phyloP scores from a whole-genome alignment of 2,113 vertebrate species.

The Glaucidium brasilianum region DNA sequence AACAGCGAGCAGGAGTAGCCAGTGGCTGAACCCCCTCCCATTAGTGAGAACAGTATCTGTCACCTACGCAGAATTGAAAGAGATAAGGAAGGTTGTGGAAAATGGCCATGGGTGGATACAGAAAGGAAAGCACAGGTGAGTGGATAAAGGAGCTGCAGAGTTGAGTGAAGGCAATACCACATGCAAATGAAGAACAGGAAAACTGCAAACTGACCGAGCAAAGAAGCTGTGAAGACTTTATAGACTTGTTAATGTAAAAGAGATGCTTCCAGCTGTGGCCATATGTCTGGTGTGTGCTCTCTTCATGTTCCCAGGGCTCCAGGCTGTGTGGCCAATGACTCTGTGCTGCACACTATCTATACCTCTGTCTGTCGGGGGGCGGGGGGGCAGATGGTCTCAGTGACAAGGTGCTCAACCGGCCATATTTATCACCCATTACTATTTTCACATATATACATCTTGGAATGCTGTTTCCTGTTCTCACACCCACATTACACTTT shows the following conservation, averaged over 20 bases:
- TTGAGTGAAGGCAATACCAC: neutral
- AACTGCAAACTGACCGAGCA: neutral
- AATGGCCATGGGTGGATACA: neutral
- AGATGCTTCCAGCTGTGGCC: neutral
- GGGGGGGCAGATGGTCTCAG: too few species aligned
- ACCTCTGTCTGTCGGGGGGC: too few species aligned
- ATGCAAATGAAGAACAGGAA: neutral
- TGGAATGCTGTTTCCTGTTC: neutral
- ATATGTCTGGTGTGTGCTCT: neutral
- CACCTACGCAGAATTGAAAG: neutral
- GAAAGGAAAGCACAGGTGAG: neutral
- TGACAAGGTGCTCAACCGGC: neutral
- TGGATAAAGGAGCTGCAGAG: neutral
- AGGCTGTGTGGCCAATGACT: neutral
- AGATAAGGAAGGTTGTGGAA: neutral
- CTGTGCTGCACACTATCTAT: neutral
- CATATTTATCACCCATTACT: neutral
- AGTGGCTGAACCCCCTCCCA: neutral
- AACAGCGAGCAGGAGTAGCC: neutral
- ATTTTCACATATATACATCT: neutral
- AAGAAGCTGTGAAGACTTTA: neutral
- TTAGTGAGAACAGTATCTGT: neutral
- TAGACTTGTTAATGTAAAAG: neutral
- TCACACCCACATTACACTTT: neutral
- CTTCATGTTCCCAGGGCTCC: neutral